phyloP scores from a whole-genome alignment of 1,140 invertebrate genomes.

The Rhizoglyphus robini region DNA sequence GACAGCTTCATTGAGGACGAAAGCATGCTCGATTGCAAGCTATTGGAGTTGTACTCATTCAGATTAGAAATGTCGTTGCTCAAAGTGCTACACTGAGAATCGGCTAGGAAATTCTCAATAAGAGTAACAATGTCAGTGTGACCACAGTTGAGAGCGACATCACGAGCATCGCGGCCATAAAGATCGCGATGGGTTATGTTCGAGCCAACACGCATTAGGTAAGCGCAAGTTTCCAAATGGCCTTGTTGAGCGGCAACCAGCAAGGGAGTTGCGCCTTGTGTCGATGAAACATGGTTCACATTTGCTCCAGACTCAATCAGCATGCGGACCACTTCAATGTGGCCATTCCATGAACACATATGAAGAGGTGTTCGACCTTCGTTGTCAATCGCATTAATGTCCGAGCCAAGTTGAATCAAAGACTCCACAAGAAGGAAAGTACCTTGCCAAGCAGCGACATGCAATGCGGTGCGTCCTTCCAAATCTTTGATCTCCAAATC shows the following conservation, averaged over 20 bases:
- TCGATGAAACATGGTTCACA: conserved; percentile 79
- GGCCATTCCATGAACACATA: conserved; percentile 88
- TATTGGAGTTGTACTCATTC: too few relatives aligned
- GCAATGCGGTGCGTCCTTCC: conserved; percentile 77
- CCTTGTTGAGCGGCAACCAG: conserved; percentile 97
- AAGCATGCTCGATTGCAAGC: too few relatives aligned
- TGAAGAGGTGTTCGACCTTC: conserved; percentile 71
- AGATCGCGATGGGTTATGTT: conserved; percentile 9
- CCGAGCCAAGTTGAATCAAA: conserved; percentile 55
- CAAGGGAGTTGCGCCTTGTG: conserved; percentile 87
- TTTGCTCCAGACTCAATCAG: conserved; percentile 81
- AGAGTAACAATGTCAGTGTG: conserved; percentile 18
- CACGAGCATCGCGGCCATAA: conserved; percentile 18
- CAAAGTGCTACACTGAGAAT: not conserved
- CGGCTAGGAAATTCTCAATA: not conserved
- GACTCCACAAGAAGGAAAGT: conserved; percentile 76
- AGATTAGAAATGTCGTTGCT: too few relatives aligned
- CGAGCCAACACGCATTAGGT: conserved; percentile 72
- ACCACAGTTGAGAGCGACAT: conserved; percentile 16
- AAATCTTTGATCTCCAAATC: conserved; percentile 72
- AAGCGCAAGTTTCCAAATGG: conserved; percentile 72
- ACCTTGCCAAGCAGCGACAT: conserved; percentile 87
- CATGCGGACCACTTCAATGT: conserved; percentile 81
- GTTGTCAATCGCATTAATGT: conserved; percentile 74
- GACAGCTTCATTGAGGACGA: conserved; percentile 8